A percentile compares a stretch with the other conserved stretches of the same genome.
phyloP scores from a whole-genome alignment of 1,140 invertebrate species.

The Pseudachorutes palmiensis region DNA sequence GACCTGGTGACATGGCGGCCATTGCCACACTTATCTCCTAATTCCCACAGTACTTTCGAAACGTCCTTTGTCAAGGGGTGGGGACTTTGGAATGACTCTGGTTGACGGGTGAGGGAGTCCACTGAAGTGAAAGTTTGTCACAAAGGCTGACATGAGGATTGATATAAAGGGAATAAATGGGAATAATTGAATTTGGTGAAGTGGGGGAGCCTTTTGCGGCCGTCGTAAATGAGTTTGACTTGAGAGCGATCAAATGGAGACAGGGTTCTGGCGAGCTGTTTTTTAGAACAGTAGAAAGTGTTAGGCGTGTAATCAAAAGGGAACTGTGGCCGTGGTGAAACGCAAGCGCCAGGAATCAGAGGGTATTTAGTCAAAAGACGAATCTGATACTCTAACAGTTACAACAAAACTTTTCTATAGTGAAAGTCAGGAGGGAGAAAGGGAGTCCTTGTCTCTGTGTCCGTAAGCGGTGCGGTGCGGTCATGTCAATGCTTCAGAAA shows the following conservation, averaged over 20 bases:
- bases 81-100: too few relatives aligned
- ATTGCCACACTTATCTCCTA: not conserved
- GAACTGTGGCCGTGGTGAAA: slow-evolving; percentile 14
- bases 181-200: not conserved
- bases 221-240: too few relatives aligned
- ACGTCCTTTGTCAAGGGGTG: too few relatives aligned
- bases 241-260: not conserved
- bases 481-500: too few relatives aligned
- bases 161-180: not conserved
- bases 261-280: not conserved
- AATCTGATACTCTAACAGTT: slow-evolving; percentile 33
- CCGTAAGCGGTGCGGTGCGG: not conserved
- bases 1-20: not conserved
- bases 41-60: too few relatives aligned
- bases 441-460: slow-evolving; percentile 14
- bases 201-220: too few relatives aligned
- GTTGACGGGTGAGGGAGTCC: too few relatives aligned
- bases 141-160: not conserved
- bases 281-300: not conserved
- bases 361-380: slow-evolving; percentile 27
- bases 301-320: not conserved
- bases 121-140: not conserved
- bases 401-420: slow-evolving; percentile 22
- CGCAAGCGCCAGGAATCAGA: slow-evolving; percentile 28
- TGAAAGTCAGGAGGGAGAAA: slow-evolving; percentile 8